phyloP scores from a whole-genome alignment of 2,888 invertebrate species.

The Leucoptera coffeella region DNA sequence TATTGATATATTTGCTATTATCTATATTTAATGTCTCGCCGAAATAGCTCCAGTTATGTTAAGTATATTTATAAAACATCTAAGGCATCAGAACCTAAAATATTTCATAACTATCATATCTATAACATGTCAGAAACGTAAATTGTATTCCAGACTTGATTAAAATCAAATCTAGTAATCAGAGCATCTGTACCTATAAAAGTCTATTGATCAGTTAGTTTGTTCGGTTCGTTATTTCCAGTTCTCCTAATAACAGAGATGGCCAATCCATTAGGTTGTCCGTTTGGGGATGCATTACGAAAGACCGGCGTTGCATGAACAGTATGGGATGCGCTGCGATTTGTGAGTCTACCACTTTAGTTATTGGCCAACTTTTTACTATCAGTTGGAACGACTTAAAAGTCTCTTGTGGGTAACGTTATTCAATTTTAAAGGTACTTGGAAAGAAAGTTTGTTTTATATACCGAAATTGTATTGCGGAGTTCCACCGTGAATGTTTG shows the following conservation, averaged over 20 bases:
- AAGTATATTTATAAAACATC: no score
- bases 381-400: no score
- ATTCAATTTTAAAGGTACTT: not conserved
- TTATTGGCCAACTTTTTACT: conserved; percentile 15
- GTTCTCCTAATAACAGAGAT: conserved; percentile 21
- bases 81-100: not conserved
- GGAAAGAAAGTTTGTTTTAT: not conserved
- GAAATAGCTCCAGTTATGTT: no score
- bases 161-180: no score
- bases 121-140: conserved; percentile 11
- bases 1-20: no score
- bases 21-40: no score
- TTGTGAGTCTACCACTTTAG: no score
- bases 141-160: no score
- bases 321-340: conserved; percentile 10
- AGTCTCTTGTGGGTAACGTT: no score
- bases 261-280: conserved; percentile 43
- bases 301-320: conserved; percentile 28
- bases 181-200: no score
- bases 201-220: no score
- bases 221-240: conserved; percentile 1
- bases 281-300: conserved; percentile 23
- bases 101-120: conserved; percentile 6
- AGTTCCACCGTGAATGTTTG: no score
- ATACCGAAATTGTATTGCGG: not conserved